Evolutionary conservation across 2,797 vertebrate genomes (phyloP), one percentile per base, ranked within the genome.

Genomic region (Okamejei kenojei): DNA sequence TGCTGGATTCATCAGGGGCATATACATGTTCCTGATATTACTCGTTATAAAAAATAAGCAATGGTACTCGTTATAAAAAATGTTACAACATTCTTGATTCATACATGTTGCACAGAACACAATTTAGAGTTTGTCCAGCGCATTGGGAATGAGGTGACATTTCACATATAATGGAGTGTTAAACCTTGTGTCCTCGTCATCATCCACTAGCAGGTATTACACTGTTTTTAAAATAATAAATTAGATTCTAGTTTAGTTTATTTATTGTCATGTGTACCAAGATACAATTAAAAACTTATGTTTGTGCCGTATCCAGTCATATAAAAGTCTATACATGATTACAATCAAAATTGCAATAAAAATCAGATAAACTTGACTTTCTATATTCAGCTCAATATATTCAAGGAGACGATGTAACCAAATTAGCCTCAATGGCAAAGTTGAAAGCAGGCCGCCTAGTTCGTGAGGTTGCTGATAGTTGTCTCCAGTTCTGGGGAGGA

Each of bases 401-500:
- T 92, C 97, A 96, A 94, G 97, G 98, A 86, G 97, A 96, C 0
- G 97, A 99, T 93, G 97, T 97, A 94, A 99, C 98, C 93, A 98
- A 97, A 94, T 94, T 98, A 94, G 97, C 97, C 1, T 98, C 98
- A 77, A 99, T 98, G 97, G 97, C 96, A 77, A 98, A 98, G 94
- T 94, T 99, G 90, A 99, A 98, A 94, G 97, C 94, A 0, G 98
- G 97, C 5, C 97, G 96, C 0, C 95, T 99, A 93, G 94, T 95
- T 17, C 95, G 97, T 71, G 97, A 98, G 79, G 7, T 98, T 86
- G 93, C 95, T 0, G 98, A 98, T 93, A 96, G 96, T 95, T 98
- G 97, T 94, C 97, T 98, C 15, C 98, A 98, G 96, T 99, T 95
- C 93, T 98, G 98, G 97, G 98, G 98, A 94, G 98, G 97, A 93